phyloP scores from a whole-genome alignment of 2,888 invertebrate genomes.

The Tipula confusa region DNA sequence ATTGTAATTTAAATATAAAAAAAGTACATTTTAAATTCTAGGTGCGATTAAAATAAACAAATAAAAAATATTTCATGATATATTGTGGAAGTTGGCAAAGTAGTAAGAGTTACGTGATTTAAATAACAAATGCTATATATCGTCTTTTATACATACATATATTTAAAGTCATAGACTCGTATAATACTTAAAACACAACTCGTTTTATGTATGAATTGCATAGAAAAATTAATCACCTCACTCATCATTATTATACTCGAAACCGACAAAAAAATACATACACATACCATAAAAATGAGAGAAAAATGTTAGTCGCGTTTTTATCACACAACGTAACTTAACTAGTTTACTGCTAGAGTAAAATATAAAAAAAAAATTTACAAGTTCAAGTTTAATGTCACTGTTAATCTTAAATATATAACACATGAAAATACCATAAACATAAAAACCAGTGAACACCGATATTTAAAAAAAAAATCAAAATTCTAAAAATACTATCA shows the following conservation, averaged over 20 bases:
- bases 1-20: not conserved
- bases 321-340: not conserved
- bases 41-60: constrained; percentile 9
- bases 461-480: not conserved
- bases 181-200: not conserved
- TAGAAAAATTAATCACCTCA: not conserved
- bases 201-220: not conserved
- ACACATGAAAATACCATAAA: not conserved
- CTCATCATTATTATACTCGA: not conserved
- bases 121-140: not conserved
- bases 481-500: not conserved
- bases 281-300: not conserved
- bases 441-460: not conserved
- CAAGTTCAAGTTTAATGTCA: not conserved
- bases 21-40: not conserved
- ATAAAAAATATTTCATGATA: not conserved
- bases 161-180: not conserved
- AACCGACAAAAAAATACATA: constrained; percentile 1
- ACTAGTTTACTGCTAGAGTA: not conserved
- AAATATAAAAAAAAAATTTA: not conserved
- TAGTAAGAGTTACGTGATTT: not conserved
- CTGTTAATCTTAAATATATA: not conserved
- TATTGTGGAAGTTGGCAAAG: not conserved
- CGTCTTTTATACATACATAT: not conserved
- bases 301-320: not conserved